These are phyloP conservation scores for Phrynocephalus versicolor DNA, from an alignment of 2,113 vertebrate species.

Conservation along the genomic window DNA sequence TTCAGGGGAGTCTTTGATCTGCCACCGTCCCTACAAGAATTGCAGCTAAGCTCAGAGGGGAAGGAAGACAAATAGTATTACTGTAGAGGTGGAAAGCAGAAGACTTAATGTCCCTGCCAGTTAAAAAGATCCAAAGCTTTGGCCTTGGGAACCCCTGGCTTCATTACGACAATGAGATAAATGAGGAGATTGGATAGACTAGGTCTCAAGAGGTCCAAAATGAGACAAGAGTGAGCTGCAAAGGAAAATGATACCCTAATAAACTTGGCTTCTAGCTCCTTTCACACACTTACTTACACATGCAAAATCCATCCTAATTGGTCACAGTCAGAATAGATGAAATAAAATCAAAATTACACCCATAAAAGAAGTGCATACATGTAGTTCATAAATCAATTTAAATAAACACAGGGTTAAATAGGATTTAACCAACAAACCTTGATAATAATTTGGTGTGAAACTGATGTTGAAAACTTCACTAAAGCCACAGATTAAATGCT, in stretches of 20 bases:
- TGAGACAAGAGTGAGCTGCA: background rate
- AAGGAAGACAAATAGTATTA: too few species aligned
- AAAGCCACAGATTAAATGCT: constrained; percentile 1
- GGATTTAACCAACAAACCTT: background rate
- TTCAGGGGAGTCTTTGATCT: too few species aligned
- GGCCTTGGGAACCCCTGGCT: background rate
- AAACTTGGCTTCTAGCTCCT: background rate
- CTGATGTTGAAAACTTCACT: background rate
- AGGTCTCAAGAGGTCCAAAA: background rate
- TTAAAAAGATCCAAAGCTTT: background rate
- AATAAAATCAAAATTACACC: background rate
- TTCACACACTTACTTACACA: background rate
- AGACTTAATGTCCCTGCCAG: too few species aligned
- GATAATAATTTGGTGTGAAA: background rate
- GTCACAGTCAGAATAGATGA: background rate
- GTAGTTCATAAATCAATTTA: background rate
- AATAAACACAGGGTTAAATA: background rate
- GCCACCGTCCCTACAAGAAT: too few species aligned
- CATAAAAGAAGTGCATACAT: background rate
- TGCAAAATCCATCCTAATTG: background rate
- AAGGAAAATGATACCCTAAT: background rate
- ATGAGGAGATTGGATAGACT: background rate
- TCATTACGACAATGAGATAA: background rate
- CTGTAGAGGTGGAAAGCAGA: too few species aligned
- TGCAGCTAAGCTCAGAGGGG: too few species aligned